Base-by-base conservation (phyloP, 92 coral and sea anemone genomes). In the Palythoa caribaeorum region DNA sequence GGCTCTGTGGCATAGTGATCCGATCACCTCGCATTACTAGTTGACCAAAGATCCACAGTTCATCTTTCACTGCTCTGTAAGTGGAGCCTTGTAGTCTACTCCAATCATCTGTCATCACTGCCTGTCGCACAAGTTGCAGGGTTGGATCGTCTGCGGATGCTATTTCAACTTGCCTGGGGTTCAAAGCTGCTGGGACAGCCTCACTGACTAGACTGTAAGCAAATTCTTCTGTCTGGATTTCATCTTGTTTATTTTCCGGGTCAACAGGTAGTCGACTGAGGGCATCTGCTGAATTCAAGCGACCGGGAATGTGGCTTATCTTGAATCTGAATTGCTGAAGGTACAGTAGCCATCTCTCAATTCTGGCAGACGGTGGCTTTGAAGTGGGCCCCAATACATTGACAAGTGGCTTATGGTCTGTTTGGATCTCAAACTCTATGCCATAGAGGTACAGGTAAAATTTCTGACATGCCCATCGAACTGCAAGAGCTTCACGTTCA, bases 401-500 rank as follows among this genome's bases (percentile, higher is more conserved):
- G 72, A 92, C 40, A 51, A 84, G 55, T 3, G 92, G 94, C 71
- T 89, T 89, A 21, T 89, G 94, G 54, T 92, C 92, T 77, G 89
- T 77, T 6, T 79, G 73, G 68, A 86, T 76, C 28, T 76, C 89
- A 57, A 86, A 86, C 62, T 86, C 55, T 11, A 55, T 86, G 52
- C 89, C 84, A 71, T 86, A 86, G 9, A 86, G 72, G 14, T 74
- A 86, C 57, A 89, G 87, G 90, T 65, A 89, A 84, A 92, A 86
- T 87, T 91, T 94, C 47, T 88, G 88, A 71, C 97, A 88, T 12
- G 90, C 88, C 92, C 89, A 90, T 79, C 87, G 84, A 2, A 92
- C 93, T 8, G 85, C 94, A 15, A 92, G 44, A 60, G 94, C 94
- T 71, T 94, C 94, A 48, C 88, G 70, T 60, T 93, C 94, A 76